Conservation (phyloP, 2,888 invertebrate species). For the Creontiades dilutus region DNA sequence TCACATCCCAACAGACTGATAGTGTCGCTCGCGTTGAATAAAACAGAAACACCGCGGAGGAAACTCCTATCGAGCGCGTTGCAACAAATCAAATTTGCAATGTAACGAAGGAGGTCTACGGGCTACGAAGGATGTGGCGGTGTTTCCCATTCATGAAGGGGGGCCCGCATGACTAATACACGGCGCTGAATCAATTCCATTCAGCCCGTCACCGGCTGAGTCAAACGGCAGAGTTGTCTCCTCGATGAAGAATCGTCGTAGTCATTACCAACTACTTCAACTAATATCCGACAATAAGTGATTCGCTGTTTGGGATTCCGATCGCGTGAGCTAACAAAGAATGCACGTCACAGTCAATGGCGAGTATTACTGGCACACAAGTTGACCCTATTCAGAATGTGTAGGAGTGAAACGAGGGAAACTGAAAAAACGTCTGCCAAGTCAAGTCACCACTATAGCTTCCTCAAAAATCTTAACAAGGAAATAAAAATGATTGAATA, state of each 20-base stretch:
- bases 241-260: background rate
- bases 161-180: constrained; percentile 19
- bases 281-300: background rate
- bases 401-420: too few relatives aligned
- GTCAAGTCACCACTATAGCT: too few relatives aligned
- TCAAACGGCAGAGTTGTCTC: constrained; percentile 11
- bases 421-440: too few relatives aligned
- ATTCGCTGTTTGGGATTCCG: background rate
- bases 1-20: background rate
- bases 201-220: constrained; percentile 8
- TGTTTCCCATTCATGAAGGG: constrained; percentile 27
- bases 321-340: background rate
- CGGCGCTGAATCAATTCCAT: constrained; percentile 22
- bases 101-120: constrained; percentile 15
- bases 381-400: too few relatives aligned
- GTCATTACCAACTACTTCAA: background rate
- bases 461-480: too few relatives aligned
- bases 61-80: background rate
- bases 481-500: too few relatives aligned
- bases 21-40: background rate
- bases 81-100: constrained; percentile 32
- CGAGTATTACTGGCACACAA: too few relatives aligned
- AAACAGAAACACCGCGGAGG: background rate
- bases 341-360: too few relatives aligned
- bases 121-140: background rate